phyloP scores from a whole-genome alignment of 2,113 vertebrate genomes.

The Crypturellus undulatus region DNA sequence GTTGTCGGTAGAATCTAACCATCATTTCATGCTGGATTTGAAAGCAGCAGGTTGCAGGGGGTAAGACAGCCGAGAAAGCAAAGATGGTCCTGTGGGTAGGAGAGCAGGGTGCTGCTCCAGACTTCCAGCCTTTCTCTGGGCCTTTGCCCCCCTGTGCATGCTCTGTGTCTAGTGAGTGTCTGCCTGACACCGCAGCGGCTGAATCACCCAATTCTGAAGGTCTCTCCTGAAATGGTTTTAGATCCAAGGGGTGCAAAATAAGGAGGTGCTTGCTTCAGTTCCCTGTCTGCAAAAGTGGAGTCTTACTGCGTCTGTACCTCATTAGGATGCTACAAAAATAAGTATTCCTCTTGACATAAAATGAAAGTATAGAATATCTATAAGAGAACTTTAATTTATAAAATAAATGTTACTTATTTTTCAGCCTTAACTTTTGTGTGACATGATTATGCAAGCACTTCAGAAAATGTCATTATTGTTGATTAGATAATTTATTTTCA shows the following conservation, averaged over 20 bases:
- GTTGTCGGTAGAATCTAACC: neutral
- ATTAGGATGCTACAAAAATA: conserved; percentile 16
- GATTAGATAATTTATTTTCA: neutral
- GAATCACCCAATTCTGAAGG: neutral
- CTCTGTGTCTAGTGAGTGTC: neutral
- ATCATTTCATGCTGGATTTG: neutral
- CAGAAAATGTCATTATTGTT: neutral
- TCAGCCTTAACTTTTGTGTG: neutral
- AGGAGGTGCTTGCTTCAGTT: neutral
- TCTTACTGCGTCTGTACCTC: neutral
- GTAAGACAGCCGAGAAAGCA: neutral
- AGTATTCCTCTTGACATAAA: conserved; percentile 17
- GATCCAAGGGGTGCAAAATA: neutral
- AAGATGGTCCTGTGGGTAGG: neutral
- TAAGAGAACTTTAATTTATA: neutral
- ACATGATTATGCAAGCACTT: neutral
- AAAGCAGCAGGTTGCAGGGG: neutral
- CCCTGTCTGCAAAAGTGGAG: neutral
- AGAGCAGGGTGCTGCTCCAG: neutral
- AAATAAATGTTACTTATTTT: neutral
- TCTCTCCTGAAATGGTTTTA: neutral
- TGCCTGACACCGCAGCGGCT: neutral
- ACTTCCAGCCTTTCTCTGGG: neutral
- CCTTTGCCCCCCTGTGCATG: neutral
- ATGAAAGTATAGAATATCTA: conserved; percentile 9